Evolutionary conservation across 2,888 invertebrate genomes (phyloP).

Genomic region (Cyclophora punctaria): DNA sequence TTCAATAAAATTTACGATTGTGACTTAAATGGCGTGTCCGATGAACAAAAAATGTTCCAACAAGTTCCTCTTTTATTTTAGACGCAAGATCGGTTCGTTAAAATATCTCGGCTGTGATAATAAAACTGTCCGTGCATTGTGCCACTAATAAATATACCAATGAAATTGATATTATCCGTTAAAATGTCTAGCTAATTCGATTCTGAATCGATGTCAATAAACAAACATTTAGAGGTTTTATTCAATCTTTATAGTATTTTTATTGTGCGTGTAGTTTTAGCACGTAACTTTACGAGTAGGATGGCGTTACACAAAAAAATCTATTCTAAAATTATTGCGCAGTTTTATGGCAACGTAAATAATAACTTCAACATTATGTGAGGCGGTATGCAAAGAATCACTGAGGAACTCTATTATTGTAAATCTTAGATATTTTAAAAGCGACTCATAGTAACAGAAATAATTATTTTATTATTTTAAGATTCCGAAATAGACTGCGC

Average conservation of each 20-base stretch:
- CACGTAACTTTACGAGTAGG: slow-evolving; percentile 10
- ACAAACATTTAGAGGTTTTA: slow-evolving; percentile 23
- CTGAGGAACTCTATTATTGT: no score
- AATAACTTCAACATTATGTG: no score
- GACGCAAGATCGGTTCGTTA: slow-evolving; percentile 64
- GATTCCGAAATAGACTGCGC: slow-evolving; percentile 57
- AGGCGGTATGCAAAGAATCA: no score
- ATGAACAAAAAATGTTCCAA: slow-evolving; percentile 63
- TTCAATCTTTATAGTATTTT: slow-evolving; percentile 17
- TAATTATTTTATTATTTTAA: slow-evolving; percentile 31
- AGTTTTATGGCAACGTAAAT: no score
- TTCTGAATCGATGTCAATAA: slow-evolving; percentile 25
- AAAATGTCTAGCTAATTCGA: slow-evolving; percentile 29
- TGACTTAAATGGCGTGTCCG: slow-evolving; percentile 71
- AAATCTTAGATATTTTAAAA: no score
- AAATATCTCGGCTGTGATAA: slow-evolving; percentile 64
- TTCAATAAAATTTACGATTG: slow-evolving; percentile 75
- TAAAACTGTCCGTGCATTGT: slow-evolving; percentile 60
- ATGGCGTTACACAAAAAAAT: slow-evolving; percentile 24
- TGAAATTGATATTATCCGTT: slow-evolving; percentile 49
- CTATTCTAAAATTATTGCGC: slow-evolving; percentile 4
- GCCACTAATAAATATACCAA: slow-evolving; percentile 48
- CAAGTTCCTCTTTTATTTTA: slow-evolving; percentile 68
- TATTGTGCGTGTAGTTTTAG: slow-evolving; percentile 20
- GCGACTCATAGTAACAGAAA: slow-evolving; percentile 3